phyloP scores from a whole-genome alignment of 2,888 invertebrate genomes.

The Tinea semifulvella region DNA sequence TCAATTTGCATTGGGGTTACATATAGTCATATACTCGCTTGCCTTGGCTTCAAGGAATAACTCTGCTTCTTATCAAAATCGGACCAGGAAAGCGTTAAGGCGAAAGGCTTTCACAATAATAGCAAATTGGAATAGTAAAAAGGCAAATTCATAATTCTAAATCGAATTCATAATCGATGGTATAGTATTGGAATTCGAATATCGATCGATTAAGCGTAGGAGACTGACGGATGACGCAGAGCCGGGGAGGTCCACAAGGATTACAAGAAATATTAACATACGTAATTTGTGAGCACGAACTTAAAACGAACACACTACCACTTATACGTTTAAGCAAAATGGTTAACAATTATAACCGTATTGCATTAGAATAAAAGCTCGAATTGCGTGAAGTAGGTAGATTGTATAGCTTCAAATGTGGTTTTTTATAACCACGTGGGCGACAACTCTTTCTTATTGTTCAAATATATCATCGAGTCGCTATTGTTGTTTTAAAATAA shows the following conservation, averaged over 20 bases:
- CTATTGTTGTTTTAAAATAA: conserved; percentile 9
- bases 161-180: background rate
- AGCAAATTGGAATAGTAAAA: too few relatives aligned
- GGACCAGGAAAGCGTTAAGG: too few relatives aligned
- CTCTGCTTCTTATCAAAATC: too few relatives aligned
- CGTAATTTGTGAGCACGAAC: conserved; percentile 50
- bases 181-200: conserved; percentile 5
- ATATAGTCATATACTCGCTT: too few relatives aligned
- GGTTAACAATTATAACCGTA: background rate
- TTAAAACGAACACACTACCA: background rate
- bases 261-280: conserved; percentile 59
- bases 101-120: too few relatives aligned
- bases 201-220: conserved; percentile 14
- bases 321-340: background rate
- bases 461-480: conserved; percentile 36
- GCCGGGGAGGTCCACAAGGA: conserved; percentile 56
- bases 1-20: too few relatives aligned
- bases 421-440: conserved; percentile 33
- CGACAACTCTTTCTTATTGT: conserved; percentile 46
- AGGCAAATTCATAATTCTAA: too few relatives aligned
- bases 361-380: background rate
- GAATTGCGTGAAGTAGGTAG: background rate
- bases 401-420: background rate
- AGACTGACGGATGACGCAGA: conserved; percentile 15
- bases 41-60: too few relatives aligned